Conservation (phyloP, 92 coral and sea anemone species). For the Pocillopora grandis region DNA sequence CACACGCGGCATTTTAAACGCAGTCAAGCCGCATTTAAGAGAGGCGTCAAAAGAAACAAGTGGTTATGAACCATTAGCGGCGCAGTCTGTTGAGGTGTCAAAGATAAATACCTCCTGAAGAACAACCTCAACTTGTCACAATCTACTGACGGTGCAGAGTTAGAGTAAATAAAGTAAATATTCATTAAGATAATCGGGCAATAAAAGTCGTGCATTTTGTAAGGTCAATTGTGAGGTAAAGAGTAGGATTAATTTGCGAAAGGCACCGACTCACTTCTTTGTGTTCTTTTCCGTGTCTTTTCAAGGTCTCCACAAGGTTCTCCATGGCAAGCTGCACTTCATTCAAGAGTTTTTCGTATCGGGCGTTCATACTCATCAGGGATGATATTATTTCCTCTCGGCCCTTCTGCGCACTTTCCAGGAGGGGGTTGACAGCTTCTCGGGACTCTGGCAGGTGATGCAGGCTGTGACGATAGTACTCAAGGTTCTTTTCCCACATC, state of each 20-base stretch:
- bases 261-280: constrained; percentile 53
- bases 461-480: constrained; percentile 70
- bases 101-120: no score
- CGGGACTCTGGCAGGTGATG: constrained; percentile 89
- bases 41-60: no score
- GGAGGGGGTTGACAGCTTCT: constrained; percentile 69
- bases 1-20: no score
- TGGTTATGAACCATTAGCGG: no score
- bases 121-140: no score
- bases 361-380: constrained; percentile 63
- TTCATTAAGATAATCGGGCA: no score
- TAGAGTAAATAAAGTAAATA: no score
- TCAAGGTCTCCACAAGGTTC: constrained; percentile 61
- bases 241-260: background rate
- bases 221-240: no score
- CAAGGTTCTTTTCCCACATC: constrained; percentile 72
- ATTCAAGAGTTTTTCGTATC: constrained; percentile 75
- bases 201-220: no score
- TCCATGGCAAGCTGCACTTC: constrained; percentile 82
- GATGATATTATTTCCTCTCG: constrained; percentile 73
- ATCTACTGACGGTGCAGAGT: no score
- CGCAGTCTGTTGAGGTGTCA: no score
- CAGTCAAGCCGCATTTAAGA: no score
- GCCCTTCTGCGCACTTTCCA: constrained; percentile 69
- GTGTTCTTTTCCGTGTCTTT: constrained; percentile 81